phyloP scores from a whole-genome alignment of 2,888 invertebrate species.

The Lasiommata megera region DNA sequence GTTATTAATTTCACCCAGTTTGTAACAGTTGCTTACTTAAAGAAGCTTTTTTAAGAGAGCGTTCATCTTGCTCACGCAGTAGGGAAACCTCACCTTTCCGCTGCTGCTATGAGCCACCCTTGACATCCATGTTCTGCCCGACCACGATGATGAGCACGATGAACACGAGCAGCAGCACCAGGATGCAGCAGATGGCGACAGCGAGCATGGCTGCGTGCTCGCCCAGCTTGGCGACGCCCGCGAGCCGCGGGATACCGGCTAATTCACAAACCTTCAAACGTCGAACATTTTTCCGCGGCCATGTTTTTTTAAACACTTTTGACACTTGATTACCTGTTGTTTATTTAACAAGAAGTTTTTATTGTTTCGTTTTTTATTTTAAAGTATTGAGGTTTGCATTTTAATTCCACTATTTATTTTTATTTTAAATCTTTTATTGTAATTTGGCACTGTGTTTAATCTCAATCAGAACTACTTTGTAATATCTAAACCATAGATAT shows the following conservation, averaged over 20 bases:
- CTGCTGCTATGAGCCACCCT: constrained; percentile 78
- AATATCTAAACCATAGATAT: no score
- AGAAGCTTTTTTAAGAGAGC: no score
- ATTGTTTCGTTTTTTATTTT: not conserved
- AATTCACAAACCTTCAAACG: constrained; percentile 23
- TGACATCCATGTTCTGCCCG: constrained; percentile 87
- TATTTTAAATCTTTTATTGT: not conserved
- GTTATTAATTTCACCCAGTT: no score
- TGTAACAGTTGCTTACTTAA: no score
- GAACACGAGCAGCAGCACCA: constrained; percentile 90
- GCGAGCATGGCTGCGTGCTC: constrained; percentile 87
- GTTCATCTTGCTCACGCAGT: no score
- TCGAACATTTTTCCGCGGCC: not conserved
- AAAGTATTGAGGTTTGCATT: not conserved
- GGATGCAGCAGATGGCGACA: constrained; percentile 91
- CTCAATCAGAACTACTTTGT: not conserved
- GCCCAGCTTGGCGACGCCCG: constrained; percentile 73
- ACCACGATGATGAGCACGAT: constrained; percentile 91
- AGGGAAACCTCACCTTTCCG: constrained; percentile 47
- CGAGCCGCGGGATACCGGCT: constrained; percentile 60
- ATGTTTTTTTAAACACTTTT: not conserved
- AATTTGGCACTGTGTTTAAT: not conserved
- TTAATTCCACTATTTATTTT: not conserved
- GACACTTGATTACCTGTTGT: not conserved
- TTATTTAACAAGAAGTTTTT: not conserved